Base-by-base conservation (phyloP, 2,797 vertebrate genomes). In the Microctenopoma steveboyesi region DNA sequence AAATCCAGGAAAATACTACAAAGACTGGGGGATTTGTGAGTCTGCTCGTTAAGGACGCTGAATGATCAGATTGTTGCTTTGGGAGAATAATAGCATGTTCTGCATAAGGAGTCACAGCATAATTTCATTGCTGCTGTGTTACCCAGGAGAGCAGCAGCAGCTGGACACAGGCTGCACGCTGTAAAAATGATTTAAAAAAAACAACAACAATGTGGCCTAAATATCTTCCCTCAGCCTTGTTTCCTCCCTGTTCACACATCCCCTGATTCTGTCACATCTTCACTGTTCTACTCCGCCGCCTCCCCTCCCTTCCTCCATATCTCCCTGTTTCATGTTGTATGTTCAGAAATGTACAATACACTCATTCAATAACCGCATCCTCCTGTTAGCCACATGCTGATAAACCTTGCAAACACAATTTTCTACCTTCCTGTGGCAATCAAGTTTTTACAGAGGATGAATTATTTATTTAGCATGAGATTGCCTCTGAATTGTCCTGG, bases 71-170 rank as follows among this genome's bases (percentile, higher is more conserved):
- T 78, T 80, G 80, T 76, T 87, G 83, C 79, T 83, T 83, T 84
- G 85, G 78, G 80, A 83, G 72, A 84, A 90, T 87, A 90, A 91
- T 86, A 84, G 73, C 73, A 77, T 78, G 81, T 89, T 89, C 78
- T 85, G 85, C 82, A 78, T 82, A 75, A 85, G 76, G 73, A 82
- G 78, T 79, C 72, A n/a, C 61, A 37, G 86, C 73, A 27, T 76
- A 48, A 83, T 87, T 78, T 85, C 62, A 76, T 47, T 69, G 79
- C 63, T 71, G 75, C 70, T 68, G 35, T 16, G 33, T 78, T 83
- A 60, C 88, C 78, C 80, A 63, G 71, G 85, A 88, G 82, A 83
- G 70, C 73, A 67, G 78, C 74, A 88, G 88, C 89, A 91, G 88
- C 88, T 91, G 90, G 86, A 89, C 85, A 64, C 77, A 83, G 1